Conservation (phyloP, 1,140 invertebrate species). For the Dendroctonus ponderosae region DNA sequence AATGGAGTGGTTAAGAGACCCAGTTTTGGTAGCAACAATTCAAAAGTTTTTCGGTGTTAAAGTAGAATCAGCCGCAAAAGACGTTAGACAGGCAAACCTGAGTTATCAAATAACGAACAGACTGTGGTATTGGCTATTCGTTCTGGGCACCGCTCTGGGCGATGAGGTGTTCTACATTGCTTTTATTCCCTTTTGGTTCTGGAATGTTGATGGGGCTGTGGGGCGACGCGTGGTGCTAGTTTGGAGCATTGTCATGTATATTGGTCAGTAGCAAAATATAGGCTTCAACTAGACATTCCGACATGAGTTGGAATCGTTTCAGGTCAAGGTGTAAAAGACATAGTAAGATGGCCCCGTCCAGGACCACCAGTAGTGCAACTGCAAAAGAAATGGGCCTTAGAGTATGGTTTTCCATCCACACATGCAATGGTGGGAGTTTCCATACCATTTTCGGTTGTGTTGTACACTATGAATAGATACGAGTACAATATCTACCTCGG, state of each 20-base stretch:
- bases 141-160: conserved; percentile 78
- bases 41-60: conserved; percentile 67
- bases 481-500: conserved; percentile 65
- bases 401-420: conserved; percentile 93
- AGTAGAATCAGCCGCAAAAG: conserved; percentile 30
- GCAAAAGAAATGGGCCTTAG: conserved; percentile 81
- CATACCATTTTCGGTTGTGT: conserved; percentile 80
- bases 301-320: not conserved
- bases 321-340: conserved; percentile 87
- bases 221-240: conserved; percentile 76
- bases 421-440: conserved; percentile 88
- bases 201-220: conserved; percentile 86
- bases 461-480: conserved; percentile 79
- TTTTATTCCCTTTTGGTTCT: conserved; percentile 89
- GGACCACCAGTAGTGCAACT: conserved; percentile 77
- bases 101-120: conserved; percentile 67
- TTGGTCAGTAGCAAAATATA: conserved; percentile 57
- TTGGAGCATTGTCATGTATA: conserved; percentile 84
- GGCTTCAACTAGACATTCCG: not conserved
- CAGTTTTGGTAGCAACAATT: conserved; percentile 66
- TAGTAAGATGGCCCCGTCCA: conserved; percentile 82
- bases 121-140: conserved; percentile 85
- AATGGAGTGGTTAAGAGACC: conserved; percentile 65
- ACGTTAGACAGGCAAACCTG: conserved; percentile 46
- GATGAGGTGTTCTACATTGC: conserved; percentile 86